Base-by-base conservation (phyloP, 2,888 invertebrate species). In the Cancer borealis region DNA sequence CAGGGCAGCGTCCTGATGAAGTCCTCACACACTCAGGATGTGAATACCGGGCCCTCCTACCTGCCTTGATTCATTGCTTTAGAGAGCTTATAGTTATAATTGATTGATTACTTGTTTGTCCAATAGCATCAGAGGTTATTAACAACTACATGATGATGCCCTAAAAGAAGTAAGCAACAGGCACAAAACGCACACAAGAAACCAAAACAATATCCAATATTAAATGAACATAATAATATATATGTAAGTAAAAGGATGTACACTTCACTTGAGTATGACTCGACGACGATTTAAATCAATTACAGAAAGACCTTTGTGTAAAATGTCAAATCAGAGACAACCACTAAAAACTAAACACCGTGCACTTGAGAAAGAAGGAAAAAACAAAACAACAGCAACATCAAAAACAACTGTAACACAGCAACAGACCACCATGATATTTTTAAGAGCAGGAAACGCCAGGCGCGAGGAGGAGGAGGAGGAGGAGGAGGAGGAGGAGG, bases 21-120 rank as follows among this genome's bases (percentile, higher is more conserved):
- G 91, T 91, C 91, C 46, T 91, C 91, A 91, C 66, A 30, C 84
- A 84, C 39, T 84, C 84, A 26, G 21, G 73, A 73, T n/a, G n/a
- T n/a, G 21, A 73, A 73, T 73, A 26, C 60, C 60, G 60, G 60
- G 21, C 0, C n/a, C 26, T 73, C 26, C n/a, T 26, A 26, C 26
- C 73, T 73, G 73, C 26, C n/a, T 8, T 73, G 73, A 26, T 73
- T 26, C 73, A 2, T 8, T 73, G 21, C 73, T 26, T 73, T 73
- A 8, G 8, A n/a, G 10, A 73, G 26, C 8, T n/a, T 26, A 1
- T 26, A 3, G 26, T 73, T 26, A 26, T 10, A 21, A 26, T 73
- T 73, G 2, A 73, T 73, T 10, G 4, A 66, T 21, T 3, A 21
- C 66, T n/a, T 17, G n/a, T 6, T 5, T 66, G n/a, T 1, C 66